These are phyloP conservation scores for Pegoplata infirma DNA, from an alignment of 2,888 invertebrate genomes.

Conservation along the genomic window DNA sequence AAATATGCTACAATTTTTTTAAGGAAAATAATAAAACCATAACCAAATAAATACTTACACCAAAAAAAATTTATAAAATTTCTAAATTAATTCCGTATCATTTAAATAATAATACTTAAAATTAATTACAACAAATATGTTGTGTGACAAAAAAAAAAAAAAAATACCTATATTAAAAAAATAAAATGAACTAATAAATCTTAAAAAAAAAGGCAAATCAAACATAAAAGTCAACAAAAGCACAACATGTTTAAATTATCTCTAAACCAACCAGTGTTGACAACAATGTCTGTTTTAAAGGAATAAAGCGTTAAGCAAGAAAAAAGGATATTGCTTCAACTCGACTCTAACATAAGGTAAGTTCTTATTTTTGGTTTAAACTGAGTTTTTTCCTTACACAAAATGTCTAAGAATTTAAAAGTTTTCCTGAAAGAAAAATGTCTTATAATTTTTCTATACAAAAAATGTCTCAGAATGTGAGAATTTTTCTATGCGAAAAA, in stretches of 20 bases:
- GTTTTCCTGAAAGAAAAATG: too few relatives aligned
- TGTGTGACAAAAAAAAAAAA: neutral
- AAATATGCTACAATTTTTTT: constrained; percentile 41
- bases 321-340: neutral
- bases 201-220: neutral
- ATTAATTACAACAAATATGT: neutral
- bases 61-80: too few relatives aligned
- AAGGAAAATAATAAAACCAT: neutral
- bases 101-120: neutral
- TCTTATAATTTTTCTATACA: too few relatives aligned
- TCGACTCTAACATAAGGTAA: too few relatives aligned
- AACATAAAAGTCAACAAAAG: neutral
- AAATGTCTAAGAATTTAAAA: too few relatives aligned
- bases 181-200: neutral
- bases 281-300: neutral
- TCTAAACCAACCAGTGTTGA: too few relatives aligned
- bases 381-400: too few relatives aligned
- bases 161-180: neutral
- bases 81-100: neutral
- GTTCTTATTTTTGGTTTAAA: too few relatives aligned
- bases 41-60: neutral
- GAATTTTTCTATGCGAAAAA: too few relatives aligned
- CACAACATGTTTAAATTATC: neutral
- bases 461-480: too few relatives aligned
- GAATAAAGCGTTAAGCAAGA: neutral